These are phyloP conservation scores for Papio anubis DNA, from an alignment of 2,113 vertebrate genomes.

Conservation along the genomic window DNA sequence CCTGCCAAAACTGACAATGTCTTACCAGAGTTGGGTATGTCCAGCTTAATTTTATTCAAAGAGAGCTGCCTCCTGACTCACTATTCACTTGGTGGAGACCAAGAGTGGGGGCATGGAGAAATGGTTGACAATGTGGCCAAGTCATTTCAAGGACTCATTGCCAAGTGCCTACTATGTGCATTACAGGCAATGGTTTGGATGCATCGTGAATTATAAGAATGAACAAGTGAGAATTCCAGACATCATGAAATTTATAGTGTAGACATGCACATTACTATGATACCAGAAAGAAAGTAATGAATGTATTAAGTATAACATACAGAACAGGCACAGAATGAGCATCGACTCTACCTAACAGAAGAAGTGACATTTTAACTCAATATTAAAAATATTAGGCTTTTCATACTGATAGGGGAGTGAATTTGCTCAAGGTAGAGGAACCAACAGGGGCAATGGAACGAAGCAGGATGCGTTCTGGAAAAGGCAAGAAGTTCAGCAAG, in stretches of 20 bases:
- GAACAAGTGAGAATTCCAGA: neutral
- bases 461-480: neutral
- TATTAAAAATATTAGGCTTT: neutral
- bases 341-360: neutral
- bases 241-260: neutral
- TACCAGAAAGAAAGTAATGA: neutral
- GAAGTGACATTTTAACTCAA: neutral
- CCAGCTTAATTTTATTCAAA: conserved; percentile 30
- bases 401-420: neutral
- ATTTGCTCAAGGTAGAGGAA: neutral
- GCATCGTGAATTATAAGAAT: neutral
- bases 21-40: conserved; percentile 20
- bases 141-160: conserved; percentile 23
- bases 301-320: neutral
- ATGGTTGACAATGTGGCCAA: neutral
- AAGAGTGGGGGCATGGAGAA: neutral
- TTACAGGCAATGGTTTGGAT: neutral
- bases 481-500: neutral
- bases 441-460: neutral
- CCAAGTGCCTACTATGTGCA: neutral
- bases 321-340: neutral
- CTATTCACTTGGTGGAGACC: conserved; percentile 25
- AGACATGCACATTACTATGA: neutral
- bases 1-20: neutral
- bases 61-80: neutral